Evolutionary conservation across 1,140 invertebrate genomes (phyloP).

Genomic region (Drosophila cardini): DNA sequence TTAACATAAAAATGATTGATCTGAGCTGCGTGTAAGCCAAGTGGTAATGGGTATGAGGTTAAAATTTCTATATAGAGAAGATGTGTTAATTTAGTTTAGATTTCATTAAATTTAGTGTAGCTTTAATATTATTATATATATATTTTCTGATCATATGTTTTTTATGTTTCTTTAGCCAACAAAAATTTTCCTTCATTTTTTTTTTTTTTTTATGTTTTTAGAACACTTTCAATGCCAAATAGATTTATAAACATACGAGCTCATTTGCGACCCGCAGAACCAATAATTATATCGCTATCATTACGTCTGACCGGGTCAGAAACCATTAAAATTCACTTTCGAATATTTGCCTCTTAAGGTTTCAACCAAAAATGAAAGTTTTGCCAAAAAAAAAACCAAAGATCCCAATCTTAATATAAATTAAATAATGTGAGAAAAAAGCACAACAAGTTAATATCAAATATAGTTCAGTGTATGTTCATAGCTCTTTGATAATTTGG

Average conservation of each 20-base stretch:
- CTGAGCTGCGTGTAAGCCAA: no score
- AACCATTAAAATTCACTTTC: constrained; percentile 61
- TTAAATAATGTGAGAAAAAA: constrained; percentile 19
- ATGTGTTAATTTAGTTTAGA: no score
- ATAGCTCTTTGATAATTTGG: constrained; percentile 45
- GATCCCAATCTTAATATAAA: constrained; percentile 25
- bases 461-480: background rate
- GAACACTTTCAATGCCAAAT: constrained; percentile 12
- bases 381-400: background rate
- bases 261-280: constrained; percentile 15
- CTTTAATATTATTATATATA: no score
- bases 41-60: no score
- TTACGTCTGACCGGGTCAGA: constrained; percentile 23
- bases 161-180: no score
- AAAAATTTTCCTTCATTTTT: no score
- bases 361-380: constrained; percentile 50
- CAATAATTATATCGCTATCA: constrained; percentile 16
- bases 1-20: background rate
- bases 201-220: background rate
- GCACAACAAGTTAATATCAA: background rate
- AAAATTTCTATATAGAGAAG: no score
- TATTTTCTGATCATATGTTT: no score
- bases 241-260: background rate
- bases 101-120: no score
- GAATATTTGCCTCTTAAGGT: constrained; percentile 33